Evolutionary conservation across 2,888 invertebrate species (phyloP), one percentile per base, ranked within the genome.

Genomic region (Hemistola chrysoprasaria): DNA sequence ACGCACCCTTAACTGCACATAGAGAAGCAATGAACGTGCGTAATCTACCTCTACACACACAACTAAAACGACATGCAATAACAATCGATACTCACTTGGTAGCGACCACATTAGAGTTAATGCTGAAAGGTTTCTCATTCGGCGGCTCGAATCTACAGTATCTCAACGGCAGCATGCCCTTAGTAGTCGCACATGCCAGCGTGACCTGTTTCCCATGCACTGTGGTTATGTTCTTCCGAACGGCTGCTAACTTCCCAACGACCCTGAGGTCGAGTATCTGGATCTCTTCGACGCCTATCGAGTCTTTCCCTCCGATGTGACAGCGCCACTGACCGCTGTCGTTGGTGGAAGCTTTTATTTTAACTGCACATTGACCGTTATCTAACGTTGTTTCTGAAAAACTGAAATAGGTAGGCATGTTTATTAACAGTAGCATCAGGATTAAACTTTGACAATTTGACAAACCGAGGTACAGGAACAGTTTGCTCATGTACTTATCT

Each of bases 121-220:
- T 84, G 45, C 80, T 83, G 43, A 90, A 90, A 1, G 90, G 81
- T 11, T 50, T 65, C 0, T 76, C 85, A 31, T 65, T 73, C 0
- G 90, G 90, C 1, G 86, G 80, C 26, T 86, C 82, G 38, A 90
- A 90, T 3, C 90, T 71, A 30, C 90, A 90, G 46, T 90, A 90
- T 11, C 76, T 80, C 11, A 90, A 43, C 0, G 89, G 76, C 1
- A 64, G 57, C 16, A 70, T 52, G 0, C 70, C 71, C 9, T 71
- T 75, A 0, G 82, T 78, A 0, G 89, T 83, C 0, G 71, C 68
- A 46, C 90, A 90, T 1, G 68, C 62, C 20, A 90, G 36, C 0
- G 84, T 83, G 1, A 77, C 61, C 3, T 73, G 39, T 31, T 78
- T 76, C 6, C 76, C 78, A 9, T 78, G 70, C 1, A 69, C 54